Conservation (phyloP, 2,888 invertebrate genomes). For the Pediacus dermestoides region DNA sequence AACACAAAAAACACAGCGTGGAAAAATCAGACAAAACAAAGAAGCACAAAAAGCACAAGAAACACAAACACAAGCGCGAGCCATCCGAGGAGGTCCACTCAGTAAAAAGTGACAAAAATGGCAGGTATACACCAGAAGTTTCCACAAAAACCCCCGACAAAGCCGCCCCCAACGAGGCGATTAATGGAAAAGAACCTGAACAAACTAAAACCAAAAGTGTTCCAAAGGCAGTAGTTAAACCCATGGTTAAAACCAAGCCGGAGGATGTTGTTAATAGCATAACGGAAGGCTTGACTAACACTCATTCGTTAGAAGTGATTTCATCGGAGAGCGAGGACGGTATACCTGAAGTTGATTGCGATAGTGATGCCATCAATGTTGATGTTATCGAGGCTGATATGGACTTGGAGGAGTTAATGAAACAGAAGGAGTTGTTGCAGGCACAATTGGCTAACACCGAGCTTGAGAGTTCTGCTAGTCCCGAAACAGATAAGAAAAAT, state of each 20-base stretch:
- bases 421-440: slow-evolving; percentile 79
- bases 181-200: slow-evolving; percentile 1
- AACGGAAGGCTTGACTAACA: slow-evolving; percentile 46
- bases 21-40: slow-evolving; percentile 57
- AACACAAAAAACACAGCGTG: slow-evolving; percentile 52
- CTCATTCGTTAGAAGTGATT: slow-evolving; percentile 57
- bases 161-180: slow-evolving; percentile 21
- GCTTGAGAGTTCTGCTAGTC: slow-evolving; percentile 47
- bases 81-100: slow-evolving; percentile 47
- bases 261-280: slow-evolving; percentile 53
- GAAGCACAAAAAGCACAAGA: slow-evolving; percentile 63
- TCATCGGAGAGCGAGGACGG: slow-evolving; percentile 66
- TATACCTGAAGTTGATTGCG: slow-evolving; percentile 60
- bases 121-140: slow-evolving; percentile 47
- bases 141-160: slow-evolving; percentile 10
- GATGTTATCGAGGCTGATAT: slow-evolving; percentile 79
- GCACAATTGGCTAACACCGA: slow-evolving; percentile 74
- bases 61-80: slow-evolving; percentile 55
- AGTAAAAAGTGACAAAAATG: slow-evolving; percentile 39
- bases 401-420: slow-evolving; percentile 85
- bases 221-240: slow-evolving; percentile 14
- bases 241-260: slow-evolving; percentile 36
- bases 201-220: too few species aligned
- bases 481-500: slow-evolving; percentile 35
- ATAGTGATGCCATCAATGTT: slow-evolving; percentile 67